phyloP scores from a whole-genome alignment of 2,888 invertebrate genomes.

The Amphipyra berbera region DNA sequence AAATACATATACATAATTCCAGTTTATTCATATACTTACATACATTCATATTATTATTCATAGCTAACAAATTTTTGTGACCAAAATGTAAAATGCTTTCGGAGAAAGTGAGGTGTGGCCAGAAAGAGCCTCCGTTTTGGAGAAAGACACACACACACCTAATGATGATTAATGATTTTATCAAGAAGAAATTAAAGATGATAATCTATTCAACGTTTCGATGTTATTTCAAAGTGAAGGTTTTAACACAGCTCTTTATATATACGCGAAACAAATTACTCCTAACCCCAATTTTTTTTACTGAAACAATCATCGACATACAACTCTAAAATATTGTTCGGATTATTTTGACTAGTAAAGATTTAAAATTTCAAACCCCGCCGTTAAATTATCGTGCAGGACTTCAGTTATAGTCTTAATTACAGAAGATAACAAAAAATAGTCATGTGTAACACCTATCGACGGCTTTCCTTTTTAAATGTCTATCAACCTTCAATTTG shows the following conservation, averaged over 20 bases:
- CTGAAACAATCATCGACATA: too few relatives aligned
- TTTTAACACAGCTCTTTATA: neutral
- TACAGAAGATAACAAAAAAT: too few relatives aligned
- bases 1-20: too few relatives aligned
- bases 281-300: too few relatives aligned
- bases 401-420: too few relatives aligned
- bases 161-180: slow-evolving; percentile 16
- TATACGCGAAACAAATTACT: too few relatives aligned
- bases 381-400: too few relatives aligned
- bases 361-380: too few relatives aligned
- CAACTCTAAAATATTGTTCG: too few relatives aligned
- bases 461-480: neutral
- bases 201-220: slow-evolving; percentile 1
- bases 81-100: slow-evolving; percentile 16
- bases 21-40: too few relatives aligned
- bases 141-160: slow-evolving; percentile 3
- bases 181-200: too few relatives aligned
- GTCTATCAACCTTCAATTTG: neutral
- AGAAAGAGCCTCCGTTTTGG: slow-evolving; percentile 1
- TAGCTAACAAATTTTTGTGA: slow-evolving; percentile 6
- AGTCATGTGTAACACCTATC: neutral
- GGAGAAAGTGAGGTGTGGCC: slow-evolving; percentile 36
- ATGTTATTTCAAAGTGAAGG: neutral
- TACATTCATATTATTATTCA: neutral
- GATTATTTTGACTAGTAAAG: too few relatives aligned